Percentiles rank a stretch among this genome's conserved stretches.
Evolutionary conservation across 2,113 vertebrate genomes (phyloP).

Genomic region (Zeus faber): DNA sequence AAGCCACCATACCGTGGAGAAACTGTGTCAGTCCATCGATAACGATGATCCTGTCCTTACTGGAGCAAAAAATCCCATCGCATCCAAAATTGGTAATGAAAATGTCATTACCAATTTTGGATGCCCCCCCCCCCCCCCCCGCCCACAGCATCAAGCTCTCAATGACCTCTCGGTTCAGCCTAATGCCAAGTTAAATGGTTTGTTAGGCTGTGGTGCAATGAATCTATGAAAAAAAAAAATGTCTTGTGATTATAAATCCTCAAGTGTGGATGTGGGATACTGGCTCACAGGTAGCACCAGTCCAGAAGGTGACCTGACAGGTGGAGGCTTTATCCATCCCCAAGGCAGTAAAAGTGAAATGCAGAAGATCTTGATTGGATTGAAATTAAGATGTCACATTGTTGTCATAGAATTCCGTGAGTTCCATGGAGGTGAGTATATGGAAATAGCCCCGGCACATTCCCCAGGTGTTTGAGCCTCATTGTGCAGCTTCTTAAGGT

Average conservation of each 20-base stretch:
- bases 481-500: slow-evolving; percentile 19
- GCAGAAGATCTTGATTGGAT: slow-evolving; percentile 5
- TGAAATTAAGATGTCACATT: slow-evolving; percentile 3
- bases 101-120: not conserved
- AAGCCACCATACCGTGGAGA: not conserved
- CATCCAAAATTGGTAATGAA: not conserved
- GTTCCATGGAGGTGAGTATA: slow-evolving; percentile 17
- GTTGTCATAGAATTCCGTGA: slow-evolving; percentile 18
- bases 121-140: not conserved
- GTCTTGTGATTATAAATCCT: slow-evolving; percentile 2
- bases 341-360: slow-evolving; percentile 3
- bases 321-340: slow-evolving; percentile 4
- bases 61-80: not conserved
- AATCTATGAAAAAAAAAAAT: not conserved
- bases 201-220: not conserved
- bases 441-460: slow-evolving; percentile 18
- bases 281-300: too few species aligned
- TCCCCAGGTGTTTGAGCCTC: slow-evolving; percentile 8
- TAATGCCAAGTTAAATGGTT: slow-evolving; percentile 3
- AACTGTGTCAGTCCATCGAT: not conserved
- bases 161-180: not conserved
- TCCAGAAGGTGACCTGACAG: slow-evolving; percentile 16
- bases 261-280: slow-evolving; percentile 10
- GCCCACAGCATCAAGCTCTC: not conserved
- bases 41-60: too few species aligned